A percentile compares a stretch with the other conserved stretches of the same genome.
Evolutionary conservation across 2,113 vertebrate genomes (phyloP).

Genomic region (Chloroceryle aenea): DNA sequence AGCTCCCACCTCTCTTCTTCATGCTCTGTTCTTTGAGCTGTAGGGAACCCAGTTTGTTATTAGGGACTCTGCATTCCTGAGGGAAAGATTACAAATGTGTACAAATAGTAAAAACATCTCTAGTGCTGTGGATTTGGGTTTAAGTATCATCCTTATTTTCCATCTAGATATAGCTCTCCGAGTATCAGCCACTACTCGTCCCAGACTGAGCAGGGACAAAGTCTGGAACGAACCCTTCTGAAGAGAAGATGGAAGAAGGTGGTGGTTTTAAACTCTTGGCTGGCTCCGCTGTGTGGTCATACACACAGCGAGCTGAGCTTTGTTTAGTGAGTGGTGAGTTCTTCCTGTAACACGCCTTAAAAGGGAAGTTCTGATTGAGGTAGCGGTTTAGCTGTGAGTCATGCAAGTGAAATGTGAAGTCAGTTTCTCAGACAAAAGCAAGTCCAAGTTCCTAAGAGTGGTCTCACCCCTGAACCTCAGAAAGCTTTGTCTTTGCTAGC

Average conservation of each 20-base stretch:
- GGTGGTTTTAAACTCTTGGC: neutral
- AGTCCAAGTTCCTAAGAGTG: neutral
- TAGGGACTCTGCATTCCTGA: neutral
- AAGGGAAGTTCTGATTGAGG: conserved; percentile 58
- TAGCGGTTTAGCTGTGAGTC: conserved; percentile 73
- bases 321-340: neutral
- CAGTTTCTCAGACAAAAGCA: conserved; percentile 5
- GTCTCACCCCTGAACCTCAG: neutral
- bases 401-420: conserved; percentile 53
- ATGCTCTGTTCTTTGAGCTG: neutral
- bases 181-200: neutral
- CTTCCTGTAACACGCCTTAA: conserved; percentile 67
- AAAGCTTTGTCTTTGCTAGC: conserved; percentile 10
- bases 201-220: neutral
- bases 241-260: neutral
- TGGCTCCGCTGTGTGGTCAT: neutral
- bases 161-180: neutral
- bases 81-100: neutral
- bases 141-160: neutral
- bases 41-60: neutral
- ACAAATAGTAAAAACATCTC: neutral
- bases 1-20: neutral
- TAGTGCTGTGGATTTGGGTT: neutral
- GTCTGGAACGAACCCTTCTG: neutral
- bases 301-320: neutral